Conservation (phyloP, 2,113 vertebrate species). For the Coreoperca whiteheadi region DNA sequence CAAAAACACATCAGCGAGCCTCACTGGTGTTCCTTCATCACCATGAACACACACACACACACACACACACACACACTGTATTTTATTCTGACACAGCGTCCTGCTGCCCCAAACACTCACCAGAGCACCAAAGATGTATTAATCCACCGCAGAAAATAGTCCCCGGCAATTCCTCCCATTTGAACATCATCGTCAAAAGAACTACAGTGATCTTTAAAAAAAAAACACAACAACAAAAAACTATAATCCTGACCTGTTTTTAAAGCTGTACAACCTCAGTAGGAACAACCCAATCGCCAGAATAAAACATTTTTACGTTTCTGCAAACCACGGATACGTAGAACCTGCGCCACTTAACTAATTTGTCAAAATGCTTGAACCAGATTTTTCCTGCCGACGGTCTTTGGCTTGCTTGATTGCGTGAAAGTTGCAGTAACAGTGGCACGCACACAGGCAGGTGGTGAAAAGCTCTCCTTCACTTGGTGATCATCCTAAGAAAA, state of each 20-base stretch:
- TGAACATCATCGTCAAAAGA: neutral
- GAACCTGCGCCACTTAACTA: too few species aligned
- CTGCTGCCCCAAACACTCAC: neutral
- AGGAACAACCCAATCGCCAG: too few species aligned
- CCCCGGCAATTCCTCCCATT: neutral
- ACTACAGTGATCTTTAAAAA: neutral
- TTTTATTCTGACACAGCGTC: too few species aligned
- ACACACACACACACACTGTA: too few species aligned
- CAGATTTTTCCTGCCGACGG: slow-evolving; percentile 18
- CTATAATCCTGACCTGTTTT: neutral
- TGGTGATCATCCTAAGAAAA: neutral
- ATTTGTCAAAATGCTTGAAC: neutral
- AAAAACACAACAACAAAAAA: neutral
- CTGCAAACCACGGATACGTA: too few species aligned
- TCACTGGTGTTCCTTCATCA: too few species aligned
- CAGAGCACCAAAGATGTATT: neutral
- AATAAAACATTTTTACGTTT: too few species aligned
- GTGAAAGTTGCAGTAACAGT: neutral
- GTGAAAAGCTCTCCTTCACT: neutral
- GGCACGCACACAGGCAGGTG: neutral
- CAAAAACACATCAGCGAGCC: too few species aligned
- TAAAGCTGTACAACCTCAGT: neutral
- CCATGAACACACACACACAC: too few species aligned
- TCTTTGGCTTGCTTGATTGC: neutral
- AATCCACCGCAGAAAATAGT: neutral